Base-by-base conservation (phyloP, 2,113 vertebrate genomes). In the Copsychus sechellarum region DNA sequence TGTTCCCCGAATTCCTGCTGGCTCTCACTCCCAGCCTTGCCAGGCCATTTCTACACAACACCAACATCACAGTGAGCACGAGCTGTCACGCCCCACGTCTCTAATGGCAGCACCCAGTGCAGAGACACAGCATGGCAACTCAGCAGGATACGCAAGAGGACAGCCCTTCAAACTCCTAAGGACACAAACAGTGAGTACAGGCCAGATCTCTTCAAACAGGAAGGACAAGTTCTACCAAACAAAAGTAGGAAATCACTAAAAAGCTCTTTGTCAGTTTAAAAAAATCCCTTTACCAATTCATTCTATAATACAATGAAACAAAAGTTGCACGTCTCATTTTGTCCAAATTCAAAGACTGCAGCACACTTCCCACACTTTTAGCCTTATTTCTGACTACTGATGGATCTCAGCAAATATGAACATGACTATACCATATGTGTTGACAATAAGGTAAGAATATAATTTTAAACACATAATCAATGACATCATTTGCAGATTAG, bases 11-110 rank as follows among this genome's bases (percentile, higher is more conserved):
- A 74, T 56, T 83, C 96, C 91, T 54, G 95, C 93, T 89, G 92
- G 78, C 4, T 91, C 96, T 95, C 93, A 67, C 64, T 74, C 47
- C 57, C 85, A 96, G 95, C 97, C 95, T 56, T 19, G 53, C 86
- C 85, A 93, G 66, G 93, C 40, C 87, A 79, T 58, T 65, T 90
- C 91, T 82, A 93, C 62, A 87, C 84, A 79, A 51, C n/a, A 40
- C 31, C 42, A 45, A 20, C 48, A 11, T 6, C 0, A 43, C 28
- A 24, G 38, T 0, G 18, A 36, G 34, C 8, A 28, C 1, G 7
- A 78, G 26, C 12, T 6, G 54, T 13, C 71, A 12, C 0, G 1
- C 11, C 50, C 56, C 20, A 4, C 1, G 4, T 23, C 57, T 29
- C 57, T 31, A 8, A 62, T 0, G 50, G 57, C 11, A 72, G 51